These are phyloP conservation scores for Dermochelys coriacea DNA, from an alignment of 2,797 vertebrate species.

Conservation along the genomic window DNA sequence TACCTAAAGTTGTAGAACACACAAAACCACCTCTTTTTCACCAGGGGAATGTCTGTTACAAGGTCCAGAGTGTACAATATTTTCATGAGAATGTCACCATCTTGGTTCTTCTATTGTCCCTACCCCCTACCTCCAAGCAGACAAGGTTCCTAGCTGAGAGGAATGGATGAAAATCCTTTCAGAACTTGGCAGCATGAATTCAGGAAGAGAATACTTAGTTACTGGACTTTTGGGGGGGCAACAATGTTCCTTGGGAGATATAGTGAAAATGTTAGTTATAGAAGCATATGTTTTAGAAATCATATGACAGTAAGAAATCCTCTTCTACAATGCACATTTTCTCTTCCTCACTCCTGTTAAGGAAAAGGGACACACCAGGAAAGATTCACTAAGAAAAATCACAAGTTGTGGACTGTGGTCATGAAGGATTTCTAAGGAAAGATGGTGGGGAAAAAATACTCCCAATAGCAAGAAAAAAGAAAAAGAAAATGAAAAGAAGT, in stretches of 20 bases:
- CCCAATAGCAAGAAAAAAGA: background rate
- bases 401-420: background rate
- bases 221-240: conserved; percentile 6
- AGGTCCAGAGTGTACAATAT: background rate
- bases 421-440: background rate
- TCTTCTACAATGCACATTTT: background rate
- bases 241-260: background rate
- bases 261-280: conserved; percentile 21
- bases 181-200: conserved; percentile 20
- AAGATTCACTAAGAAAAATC: background rate
- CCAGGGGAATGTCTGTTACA: background rate
- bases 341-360: conserved; percentile 21
- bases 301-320: conserved; percentile 14
- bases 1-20: background rate
- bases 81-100: background rate
- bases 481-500: background rate
- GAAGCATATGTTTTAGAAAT: conserved; percentile 35
- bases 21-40: background rate
- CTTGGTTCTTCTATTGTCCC: background rate
- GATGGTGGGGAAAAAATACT: background rate
- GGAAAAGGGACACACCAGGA: background rate
- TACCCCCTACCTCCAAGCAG: background rate
- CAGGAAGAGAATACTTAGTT: conserved; percentile 2
- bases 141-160: conserved; percentile 23
- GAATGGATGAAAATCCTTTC: conserved; percentile 26